phyloP scores from a whole-genome alignment of 2,888 invertebrate genomes.

The Arrhopalites spinosus region DNA sequence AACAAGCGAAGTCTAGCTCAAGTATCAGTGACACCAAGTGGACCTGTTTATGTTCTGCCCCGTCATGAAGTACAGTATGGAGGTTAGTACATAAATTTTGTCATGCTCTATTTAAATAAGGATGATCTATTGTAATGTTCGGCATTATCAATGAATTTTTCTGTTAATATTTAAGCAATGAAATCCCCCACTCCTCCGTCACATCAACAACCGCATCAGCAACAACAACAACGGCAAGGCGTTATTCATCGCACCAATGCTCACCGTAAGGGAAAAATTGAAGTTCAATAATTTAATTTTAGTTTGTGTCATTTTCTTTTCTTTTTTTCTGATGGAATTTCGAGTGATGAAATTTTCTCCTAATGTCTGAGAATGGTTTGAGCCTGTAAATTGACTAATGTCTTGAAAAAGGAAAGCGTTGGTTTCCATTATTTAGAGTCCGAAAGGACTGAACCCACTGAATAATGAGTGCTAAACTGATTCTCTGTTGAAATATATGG shows the following conservation, averaged over 20 bases:
- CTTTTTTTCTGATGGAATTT: background rate
- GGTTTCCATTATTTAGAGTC: constrained; percentile 38
- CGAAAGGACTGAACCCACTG: constrained; percentile 43
- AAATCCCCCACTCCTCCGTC: too few species aligned
- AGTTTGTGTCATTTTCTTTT: background rate
- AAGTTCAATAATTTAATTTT: too few species aligned
- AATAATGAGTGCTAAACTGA: constrained; percentile 24
- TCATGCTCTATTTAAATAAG: too few species aligned
- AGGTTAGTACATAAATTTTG: too few species aligned
- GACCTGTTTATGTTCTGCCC: constrained; percentile 50
- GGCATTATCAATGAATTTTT: too few species aligned
- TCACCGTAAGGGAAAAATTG: constrained; percentile 55
- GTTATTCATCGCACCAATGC: constrained; percentile 67
- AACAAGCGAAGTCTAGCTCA: constrained; percentile 41
- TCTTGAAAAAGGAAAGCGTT: constrained; percentile 8
- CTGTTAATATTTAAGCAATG: too few species aligned
- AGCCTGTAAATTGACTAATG: constrained; percentile 23
- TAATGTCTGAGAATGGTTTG: constrained; percentile 30
- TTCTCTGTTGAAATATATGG: constrained; percentile 32
- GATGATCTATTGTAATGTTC: too few species aligned
- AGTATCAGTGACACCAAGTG: constrained; percentile 30
- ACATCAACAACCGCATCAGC: constrained; percentile 21
- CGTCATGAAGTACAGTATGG: constrained; percentile 45
- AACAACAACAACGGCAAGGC: constrained; percentile 66
- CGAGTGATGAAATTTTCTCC: constrained; percentile 27